These are phyloP conservation scores for Drosophila dunni DNA, from an alignment of 1,140 invertebrate species.

Conservation along the genomic window DNA sequence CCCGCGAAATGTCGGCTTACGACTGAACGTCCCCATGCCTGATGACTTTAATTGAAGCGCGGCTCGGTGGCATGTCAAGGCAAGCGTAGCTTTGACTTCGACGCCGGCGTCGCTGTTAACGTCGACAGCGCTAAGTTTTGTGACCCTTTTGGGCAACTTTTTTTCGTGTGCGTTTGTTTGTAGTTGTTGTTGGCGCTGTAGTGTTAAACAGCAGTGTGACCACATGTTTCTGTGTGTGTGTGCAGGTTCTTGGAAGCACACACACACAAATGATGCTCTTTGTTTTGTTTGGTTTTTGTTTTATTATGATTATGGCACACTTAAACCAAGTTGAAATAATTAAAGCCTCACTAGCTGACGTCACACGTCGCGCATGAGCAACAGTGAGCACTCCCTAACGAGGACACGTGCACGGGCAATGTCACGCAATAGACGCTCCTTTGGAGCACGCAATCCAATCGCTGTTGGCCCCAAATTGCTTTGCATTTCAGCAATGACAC, in stretches of 20 bases:
- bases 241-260: conserved; percentile 23
- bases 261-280: conserved; percentile 12
- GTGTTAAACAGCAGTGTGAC: conserved; percentile 39
- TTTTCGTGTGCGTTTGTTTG: background rate
- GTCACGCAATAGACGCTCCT: conserved; percentile 61
- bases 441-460: conserved; percentile 53
- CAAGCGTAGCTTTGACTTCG: conserved; percentile 32
- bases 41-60: conserved; percentile 44
- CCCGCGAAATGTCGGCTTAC: conserved; percentile 72
- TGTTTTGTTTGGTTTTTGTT: conserved; percentile 26
- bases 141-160: conserved; percentile 43
- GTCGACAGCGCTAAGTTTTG: conserved; percentile 24
- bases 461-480: conserved; percentile 42
- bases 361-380: conserved; percentile 60
- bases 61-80: conserved; percentile 50
- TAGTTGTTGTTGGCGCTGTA: conserved; percentile 18
- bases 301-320: conserved; percentile 43
- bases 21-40: conserved; percentile 48
- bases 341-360: conserved; percentile 36
- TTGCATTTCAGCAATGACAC: conserved; percentile 41
- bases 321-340: conserved; percentile 30
- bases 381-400: conserved; percentile 46
- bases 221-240: conserved; percentile 13
- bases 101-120: background rate
- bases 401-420: conserved; percentile 62